These are phyloP conservation scores for Drosophila prostipennis DNA, from an alignment of 2,888 invertebrate genomes.

Conservation along the genomic window DNA sequence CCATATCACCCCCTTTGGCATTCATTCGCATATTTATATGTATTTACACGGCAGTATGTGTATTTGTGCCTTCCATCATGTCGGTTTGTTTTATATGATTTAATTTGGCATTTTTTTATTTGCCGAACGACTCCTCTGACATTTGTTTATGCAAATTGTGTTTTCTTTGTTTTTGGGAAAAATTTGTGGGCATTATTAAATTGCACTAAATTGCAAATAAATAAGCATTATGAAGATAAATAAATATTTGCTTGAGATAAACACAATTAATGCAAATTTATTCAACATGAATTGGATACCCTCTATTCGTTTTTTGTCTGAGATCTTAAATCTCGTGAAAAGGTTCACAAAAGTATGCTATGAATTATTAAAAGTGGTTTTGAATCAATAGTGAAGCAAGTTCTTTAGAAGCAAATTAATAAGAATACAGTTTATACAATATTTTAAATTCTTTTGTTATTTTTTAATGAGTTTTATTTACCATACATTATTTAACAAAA, in stretches of 20 bases:
- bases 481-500: background rate
- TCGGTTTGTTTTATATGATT: slow-evolving; percentile 62
- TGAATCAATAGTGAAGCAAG: too few species aligned
- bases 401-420: too few species aligned
- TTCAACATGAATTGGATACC: background rate
- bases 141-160: slow-evolving; percentile 61
- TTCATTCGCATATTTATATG: slow-evolving; percentile 8
- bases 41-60: slow-evolving; percentile 26
- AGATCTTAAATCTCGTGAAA: background rate
- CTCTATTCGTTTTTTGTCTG: background rate
- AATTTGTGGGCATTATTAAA: slow-evolving; percentile 12
- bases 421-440: too few species aligned
- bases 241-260: background rate
- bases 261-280: slow-evolving; percentile 3
- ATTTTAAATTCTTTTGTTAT: too few species aligned
- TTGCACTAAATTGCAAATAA: slow-evolving; percentile 8
- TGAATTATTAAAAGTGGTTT: too few species aligned
- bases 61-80: slow-evolving; percentile 39
- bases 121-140: slow-evolving; percentile 42
- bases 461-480: too few species aligned
- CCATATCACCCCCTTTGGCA: background rate
- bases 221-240: background rate
- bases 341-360: background rate
- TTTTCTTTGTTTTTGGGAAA: slow-evolving; percentile 18
- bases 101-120: slow-evolving; percentile 63